phyloP scores from a whole-genome alignment of 2,888 invertebrate species.

The Nephrotoma flavescens region DNA sequence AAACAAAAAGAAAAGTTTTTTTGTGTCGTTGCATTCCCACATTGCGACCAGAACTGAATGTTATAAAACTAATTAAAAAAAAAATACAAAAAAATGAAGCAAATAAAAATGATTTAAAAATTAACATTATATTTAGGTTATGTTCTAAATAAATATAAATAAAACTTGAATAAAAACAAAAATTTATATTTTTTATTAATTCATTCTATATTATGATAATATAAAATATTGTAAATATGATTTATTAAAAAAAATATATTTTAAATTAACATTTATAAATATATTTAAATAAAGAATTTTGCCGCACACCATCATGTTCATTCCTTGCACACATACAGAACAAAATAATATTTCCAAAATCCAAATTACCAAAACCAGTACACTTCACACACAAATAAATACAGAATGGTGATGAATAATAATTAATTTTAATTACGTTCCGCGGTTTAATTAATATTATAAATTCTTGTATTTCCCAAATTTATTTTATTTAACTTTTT shows the following conservation, averaged over 20 bases:
- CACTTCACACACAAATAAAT: neutral
- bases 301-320: neutral
- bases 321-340: neutral
- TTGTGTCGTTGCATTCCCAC: constrained; percentile 5
- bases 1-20: constrained; percentile 1
- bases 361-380: neutral
- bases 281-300: neutral
- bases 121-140: neutral
- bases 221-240: neutral
- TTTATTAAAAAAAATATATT: neutral
- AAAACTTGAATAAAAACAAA: neutral
- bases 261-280: neutral
- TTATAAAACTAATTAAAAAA: neutral
- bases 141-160: neutral
- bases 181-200: neutral
- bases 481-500: neutral
- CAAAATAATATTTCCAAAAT: neutral
- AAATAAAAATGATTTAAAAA: neutral
- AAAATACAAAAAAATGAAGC: neutral
- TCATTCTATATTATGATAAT: neutral
- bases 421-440: neutral
- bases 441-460: neutral
- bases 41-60: constrained; percentile 6
- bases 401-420: neutral
- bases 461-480: neutral